Percentiles rank a stretch among this genome's conserved stretches.
These are phyloP conservation scores for Macaria notata DNA, from an alignment of 2,888 invertebrate species.

Conservation along the genomic window DNA sequence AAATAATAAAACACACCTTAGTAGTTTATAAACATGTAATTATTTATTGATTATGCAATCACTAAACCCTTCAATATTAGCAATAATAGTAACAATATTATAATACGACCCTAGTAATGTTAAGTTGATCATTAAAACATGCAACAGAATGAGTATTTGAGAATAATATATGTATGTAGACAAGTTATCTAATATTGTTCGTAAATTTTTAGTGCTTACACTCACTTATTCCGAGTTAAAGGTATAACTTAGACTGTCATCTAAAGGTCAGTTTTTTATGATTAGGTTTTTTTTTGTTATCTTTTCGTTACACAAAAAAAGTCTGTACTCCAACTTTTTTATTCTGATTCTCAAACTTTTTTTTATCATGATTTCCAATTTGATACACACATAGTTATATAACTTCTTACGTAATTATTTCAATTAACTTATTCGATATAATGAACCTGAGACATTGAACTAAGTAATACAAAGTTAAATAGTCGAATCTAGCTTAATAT, in stretches of 20 bases:
- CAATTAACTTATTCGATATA: too few relatives aligned
- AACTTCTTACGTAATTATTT: too few relatives aligned
- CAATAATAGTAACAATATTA: conserved; percentile 40
- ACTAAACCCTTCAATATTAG: conserved; percentile 48
- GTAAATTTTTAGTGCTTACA: not conserved
- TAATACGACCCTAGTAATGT: conserved; percentile 1
- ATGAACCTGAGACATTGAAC: too few relatives aligned
- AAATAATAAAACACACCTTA: conserved; percentile 12
- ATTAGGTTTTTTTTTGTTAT: not conserved
- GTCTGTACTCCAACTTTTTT: too few relatives aligned
- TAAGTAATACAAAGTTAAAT: conserved; percentile 4
- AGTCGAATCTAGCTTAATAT: conserved; percentile 7
- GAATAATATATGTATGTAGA: conserved; percentile 19
- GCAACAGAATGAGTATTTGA: conserved; percentile 35
- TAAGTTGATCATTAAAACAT: conserved; percentile 20
- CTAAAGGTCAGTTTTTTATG: too few relatives aligned
- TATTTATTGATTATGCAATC: conserved; percentile 45
- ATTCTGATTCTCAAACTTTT: too few relatives aligned
- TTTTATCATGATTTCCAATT: too few relatives aligned
- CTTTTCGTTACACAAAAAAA: not conserved
- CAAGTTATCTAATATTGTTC: conserved; percentile 17
- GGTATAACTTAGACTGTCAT: too few relatives aligned
- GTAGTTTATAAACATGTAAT: conserved; percentile 5
- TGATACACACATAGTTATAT: too few relatives aligned
- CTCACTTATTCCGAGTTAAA: too few relatives aligned